Base-by-base conservation (phyloP, 1,140 invertebrate species). In the Drosophila novamexicana region DNA sequence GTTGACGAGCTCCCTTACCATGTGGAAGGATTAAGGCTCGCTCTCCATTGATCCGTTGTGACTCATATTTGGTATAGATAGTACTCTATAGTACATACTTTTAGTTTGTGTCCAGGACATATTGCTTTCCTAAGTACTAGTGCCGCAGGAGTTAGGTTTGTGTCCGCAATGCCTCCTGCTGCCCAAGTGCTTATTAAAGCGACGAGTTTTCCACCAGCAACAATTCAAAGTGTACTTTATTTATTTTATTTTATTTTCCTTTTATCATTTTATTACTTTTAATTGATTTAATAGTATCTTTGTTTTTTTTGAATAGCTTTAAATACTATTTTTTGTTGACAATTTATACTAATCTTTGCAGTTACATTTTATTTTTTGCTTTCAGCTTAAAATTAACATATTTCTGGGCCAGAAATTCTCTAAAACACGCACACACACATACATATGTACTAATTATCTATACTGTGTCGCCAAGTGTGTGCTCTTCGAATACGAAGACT, bases 181-280 rank as follows among this genome's bases (percentile, higher is more conserved):
- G 92, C 92, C 84, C 90, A 91, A 92, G 92, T 92, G 92, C 92
- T 92, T 92, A 92, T 92, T 80, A 92, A 92, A 91, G 91, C 81
- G 91, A 79, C 81, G 66, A 72, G 71, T 75, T 79, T 70, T 39
- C 36, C 90, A 79, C 54, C 81, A 68, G 18, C 58, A 42, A 2
- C 22, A 64, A 36, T 32, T 18, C 12, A 10, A 68, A 44, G 8
- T n/a, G 29, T 79, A 79, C 76, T 47, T 59, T 16, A 40, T 29
- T 9, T 18, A 45, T 79, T 52, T 22, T 79, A 79, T 73, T 47
- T 59, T 16, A 45, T 29, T 9, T 18, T 50, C 77, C 49, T 22
- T 37, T 40, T 49, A 75, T 72, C 65, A 68, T 82, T 82, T 80
- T 81, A 58, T 80, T 81, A 84, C 71, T 79, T 82, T 84, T 80